A percentile compares a stretch with the other conserved stretches of the same genome.
phyloP scores from a whole-genome alignment of 2,797 vertebrate species.

The Phrynocephalus forsythii region DNA sequence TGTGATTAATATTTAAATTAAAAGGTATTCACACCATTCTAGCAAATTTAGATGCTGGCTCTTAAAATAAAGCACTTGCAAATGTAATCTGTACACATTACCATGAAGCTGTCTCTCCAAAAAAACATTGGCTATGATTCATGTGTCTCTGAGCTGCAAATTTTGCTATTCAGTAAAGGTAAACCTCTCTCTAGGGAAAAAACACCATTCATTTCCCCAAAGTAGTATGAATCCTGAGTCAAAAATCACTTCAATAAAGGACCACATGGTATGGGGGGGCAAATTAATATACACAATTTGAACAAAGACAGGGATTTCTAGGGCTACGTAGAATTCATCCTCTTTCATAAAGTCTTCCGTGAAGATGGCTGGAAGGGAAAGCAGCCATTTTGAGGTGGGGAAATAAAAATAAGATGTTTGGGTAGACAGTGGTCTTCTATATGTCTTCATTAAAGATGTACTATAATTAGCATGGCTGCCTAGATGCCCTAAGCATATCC shows the following conservation, averaged over 20 bases:
- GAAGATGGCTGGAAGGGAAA: background rate
- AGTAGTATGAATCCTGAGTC: background rate
- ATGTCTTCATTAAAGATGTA: too few species aligned
- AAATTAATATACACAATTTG: background rate
- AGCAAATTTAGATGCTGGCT: conserved; percentile 12
- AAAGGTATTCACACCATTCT: conserved; percentile 18
- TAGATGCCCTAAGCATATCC: too few species aligned
- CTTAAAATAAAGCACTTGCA: conserved; percentile 39
- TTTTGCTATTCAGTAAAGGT: background rate
- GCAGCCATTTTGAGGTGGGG: background rate
- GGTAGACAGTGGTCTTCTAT: too few species aligned
- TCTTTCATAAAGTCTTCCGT: background rate
- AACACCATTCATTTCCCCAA: background rate
- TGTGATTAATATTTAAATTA: conserved; percentile 37
- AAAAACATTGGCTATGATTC: conserved; percentile 25
- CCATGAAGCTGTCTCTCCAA: background rate
- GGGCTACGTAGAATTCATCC: background rate
- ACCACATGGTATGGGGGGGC: background rate
- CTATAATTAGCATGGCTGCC: too few species aligned
- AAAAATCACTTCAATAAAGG: background rate
- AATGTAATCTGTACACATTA: conserved; percentile 26
- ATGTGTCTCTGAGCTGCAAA: background rate
- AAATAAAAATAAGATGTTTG: too few species aligned
- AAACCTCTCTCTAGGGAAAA: background rate
- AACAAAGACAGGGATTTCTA: background rate